Evolutionary conservation across 1,140 invertebrate genomes (phyloP), one percentile per base, ranked within the genome.

Genomic region (Stratiolaelaps scimitus): DNA sequence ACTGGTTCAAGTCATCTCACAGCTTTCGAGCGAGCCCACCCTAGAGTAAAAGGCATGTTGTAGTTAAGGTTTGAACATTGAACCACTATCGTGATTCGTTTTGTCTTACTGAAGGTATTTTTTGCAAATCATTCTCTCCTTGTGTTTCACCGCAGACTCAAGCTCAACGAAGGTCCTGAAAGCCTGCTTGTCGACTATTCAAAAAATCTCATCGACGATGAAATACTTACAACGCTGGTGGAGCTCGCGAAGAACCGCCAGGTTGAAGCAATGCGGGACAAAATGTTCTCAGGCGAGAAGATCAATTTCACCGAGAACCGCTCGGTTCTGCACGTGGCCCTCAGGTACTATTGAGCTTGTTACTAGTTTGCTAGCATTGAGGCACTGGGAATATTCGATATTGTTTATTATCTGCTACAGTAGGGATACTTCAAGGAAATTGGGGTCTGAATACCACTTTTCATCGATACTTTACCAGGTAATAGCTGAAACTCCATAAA

Each of bases 231-330:
- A 2, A 72, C 88, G 7, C 80, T 98, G 5, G 76, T 96, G 60
- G 79, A 88, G 48, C 76, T 98, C 79, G 92, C 92, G 1, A 83
- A 83, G 73, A 83, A 82, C 34, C 79, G 92, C 6, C 83, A 88
- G 72, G 83, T 98, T 40, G 87, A 89, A 76, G 78, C 83, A 69
- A 87, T 89, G 17, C 81, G 92, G 71, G 82, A 90, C 79, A 86
- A 85, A 34, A 97, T 99, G 93, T 98, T 98, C 75, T 74, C 75
- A 69, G 96, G 93, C 40, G 81, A 91, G 73, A 92, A 90, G 73
- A 98, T 99, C 43, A 99, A 99, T 77, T 93, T 96, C 72, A 99
- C 96, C 1, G 96, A 99, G 78, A 83, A 91, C 72, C 81, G 94
- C 70, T 87, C 95, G 45, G 96, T 99, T 1, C 78, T 99, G 1